Evolutionary conservation across 2,888 invertebrate genomes (phyloP).

Genomic region (Campoplex nolae): DNA sequence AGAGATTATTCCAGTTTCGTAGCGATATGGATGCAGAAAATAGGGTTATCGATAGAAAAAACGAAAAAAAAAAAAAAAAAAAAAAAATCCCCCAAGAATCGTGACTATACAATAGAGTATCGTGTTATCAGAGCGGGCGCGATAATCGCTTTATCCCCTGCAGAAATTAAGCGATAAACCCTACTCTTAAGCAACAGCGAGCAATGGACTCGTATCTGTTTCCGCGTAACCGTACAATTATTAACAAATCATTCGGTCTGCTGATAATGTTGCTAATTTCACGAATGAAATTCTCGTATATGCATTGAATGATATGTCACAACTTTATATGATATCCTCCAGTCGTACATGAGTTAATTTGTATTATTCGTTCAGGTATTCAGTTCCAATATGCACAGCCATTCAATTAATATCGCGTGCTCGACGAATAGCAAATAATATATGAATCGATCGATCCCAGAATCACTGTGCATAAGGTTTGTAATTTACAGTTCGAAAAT

Average conservation of each 20-base stretch:
- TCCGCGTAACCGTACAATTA: background rate
- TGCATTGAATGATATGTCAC: background rate
- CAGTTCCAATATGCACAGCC: background rate
- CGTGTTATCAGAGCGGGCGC: background rate
- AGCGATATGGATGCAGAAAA: constrained; percentile 12
- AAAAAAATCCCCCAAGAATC: constrained; percentile 36
- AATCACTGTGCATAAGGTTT: too few species aligned
- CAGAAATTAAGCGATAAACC: background rate
- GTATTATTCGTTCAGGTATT: background rate
- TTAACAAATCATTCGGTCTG: background rate
- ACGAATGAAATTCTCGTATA: background rate
- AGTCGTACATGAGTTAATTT: background rate
- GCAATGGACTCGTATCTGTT: background rate
- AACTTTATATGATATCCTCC: background rate
- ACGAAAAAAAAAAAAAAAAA: constrained; percentile 17
- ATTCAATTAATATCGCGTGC: background rate
- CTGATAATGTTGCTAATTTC: background rate
- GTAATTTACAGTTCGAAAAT: background rate
- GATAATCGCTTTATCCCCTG: constrained; percentile 29
- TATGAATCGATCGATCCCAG: background rate
- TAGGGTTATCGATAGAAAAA: background rate
- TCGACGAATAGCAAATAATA: background rate
- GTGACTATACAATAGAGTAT: constrained; percentile 17
- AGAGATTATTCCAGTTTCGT: constrained; percentile 39
- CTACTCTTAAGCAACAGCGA: background rate